These are phyloP conservation scores for Chiroxiphia lanceolata DNA, from an alignment of 2,797 vertebrate species.

Conservation along the genomic window DNA sequence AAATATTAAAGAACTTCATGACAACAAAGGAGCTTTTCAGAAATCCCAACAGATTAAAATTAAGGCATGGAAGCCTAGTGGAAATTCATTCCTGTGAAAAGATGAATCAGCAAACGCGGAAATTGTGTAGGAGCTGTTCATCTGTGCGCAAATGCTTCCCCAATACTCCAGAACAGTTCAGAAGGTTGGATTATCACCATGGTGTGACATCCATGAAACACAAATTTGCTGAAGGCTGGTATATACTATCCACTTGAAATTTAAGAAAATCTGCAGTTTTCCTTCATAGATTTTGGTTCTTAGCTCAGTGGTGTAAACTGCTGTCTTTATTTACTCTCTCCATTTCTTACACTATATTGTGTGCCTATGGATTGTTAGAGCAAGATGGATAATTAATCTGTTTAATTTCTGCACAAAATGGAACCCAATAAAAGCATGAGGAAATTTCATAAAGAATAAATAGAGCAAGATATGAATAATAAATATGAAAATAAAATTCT, in stretches of 20 bases:
- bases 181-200: neutral
- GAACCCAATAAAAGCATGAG: neutral
- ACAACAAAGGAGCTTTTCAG: neutral
- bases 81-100: neutral
- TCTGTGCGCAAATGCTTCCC: neutral
- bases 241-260: neutral
- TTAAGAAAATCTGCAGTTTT: neutral
- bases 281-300: neutral
- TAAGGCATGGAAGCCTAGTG: neutral
- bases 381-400: neutral
- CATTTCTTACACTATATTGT: neutral
- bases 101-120: neutral
- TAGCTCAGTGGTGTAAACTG: neutral
- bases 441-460: neutral
- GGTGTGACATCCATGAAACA: neutral
- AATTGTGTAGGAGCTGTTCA: neutral
- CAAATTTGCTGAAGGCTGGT: neutral
- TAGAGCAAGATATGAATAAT: neutral
- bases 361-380: neutral
- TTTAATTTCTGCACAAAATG: neutral
- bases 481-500: neutral
- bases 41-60: neutral
- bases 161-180: neutral
- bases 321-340: neutral
- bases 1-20: neutral